A percentile compares a stretch with the other conserved stretches of the same genome.
Evolutionary conservation across 2,797 vertebrate species (phyloP).

Genomic region (Lacerta agilis): DNA sequence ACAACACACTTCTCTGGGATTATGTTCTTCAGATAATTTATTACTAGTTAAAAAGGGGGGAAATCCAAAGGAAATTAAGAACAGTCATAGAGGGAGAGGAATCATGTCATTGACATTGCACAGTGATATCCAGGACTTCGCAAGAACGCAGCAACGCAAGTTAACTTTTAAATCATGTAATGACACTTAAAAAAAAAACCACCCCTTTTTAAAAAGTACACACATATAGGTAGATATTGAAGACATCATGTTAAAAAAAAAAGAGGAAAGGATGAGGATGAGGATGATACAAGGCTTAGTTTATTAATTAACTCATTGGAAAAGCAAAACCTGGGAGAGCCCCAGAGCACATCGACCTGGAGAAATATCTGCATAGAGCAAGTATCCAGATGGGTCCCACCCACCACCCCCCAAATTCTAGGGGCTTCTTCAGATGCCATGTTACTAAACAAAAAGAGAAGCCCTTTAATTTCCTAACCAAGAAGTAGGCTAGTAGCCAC

Average conservation of each 20-base stretch:
- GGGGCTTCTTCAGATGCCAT: background rate
- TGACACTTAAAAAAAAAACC: slow-evolving; percentile 37
- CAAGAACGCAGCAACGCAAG: slow-evolving; percentile 66
- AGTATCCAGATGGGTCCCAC: background rate
- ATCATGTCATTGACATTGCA: slow-evolving; percentile 52
- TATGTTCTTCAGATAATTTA: slow-evolving; percentile 75
- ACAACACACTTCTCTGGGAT: slow-evolving; percentile 25
- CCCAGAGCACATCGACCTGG: background rate
- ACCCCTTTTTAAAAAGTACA: slow-evolving; percentile 42
- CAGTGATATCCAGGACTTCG: slow-evolving; percentile 58
- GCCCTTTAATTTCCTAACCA: background rate
- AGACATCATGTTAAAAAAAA: slow-evolving; percentile 41
- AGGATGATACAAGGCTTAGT: slow-evolving; percentile 6
- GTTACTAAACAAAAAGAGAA: background rate
- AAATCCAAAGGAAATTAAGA: slow-evolving; percentile 67
- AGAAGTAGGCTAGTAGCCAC: no score
- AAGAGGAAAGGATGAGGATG: background rate
- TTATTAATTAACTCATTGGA: background rate
- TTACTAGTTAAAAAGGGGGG: slow-evolving; percentile 70
- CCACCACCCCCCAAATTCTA: background rate
- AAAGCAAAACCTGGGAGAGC: background rate
- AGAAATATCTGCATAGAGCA: background rate
- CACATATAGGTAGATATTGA: slow-evolving; percentile 43
- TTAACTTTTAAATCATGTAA: slow-evolving; percentile 55
- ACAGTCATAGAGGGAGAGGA: background rate